Evolutionary conservation across 2,113 vertebrate species (phyloP).

Genomic region (Eulemur rufifrons): DNA sequence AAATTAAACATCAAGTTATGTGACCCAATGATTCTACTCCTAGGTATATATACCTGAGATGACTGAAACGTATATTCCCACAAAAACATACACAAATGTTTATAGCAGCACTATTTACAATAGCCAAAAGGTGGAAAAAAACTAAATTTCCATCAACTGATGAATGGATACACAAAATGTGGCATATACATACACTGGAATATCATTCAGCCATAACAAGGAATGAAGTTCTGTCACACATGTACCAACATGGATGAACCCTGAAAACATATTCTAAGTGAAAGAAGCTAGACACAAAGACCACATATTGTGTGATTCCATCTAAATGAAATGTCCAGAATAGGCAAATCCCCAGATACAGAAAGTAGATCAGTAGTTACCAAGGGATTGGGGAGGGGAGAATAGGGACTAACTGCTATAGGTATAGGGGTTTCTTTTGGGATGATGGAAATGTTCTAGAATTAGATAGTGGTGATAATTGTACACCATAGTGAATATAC

Average conservation of each 20-base stretch:
- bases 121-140: neutral
- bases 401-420: neutral
- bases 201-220: neutral
- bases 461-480: neutral
- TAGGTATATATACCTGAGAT: neutral
- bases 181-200: neutral
- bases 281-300: neutral
- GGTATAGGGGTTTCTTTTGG: neutral
- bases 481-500: neutral
- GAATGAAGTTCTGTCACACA: neutral
- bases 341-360: neutral
- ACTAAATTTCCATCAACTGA: neutral
- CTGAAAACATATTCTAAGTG: neutral
- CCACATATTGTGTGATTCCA: neutral
- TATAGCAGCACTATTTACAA: neutral
- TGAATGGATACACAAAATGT: neutral
- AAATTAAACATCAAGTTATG: neutral
- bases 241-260: neutral
- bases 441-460: slow-evolving; percentile 2
- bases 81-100: slow-evolving; percentile 1
- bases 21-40: neutral
- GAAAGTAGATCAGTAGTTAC: neutral
- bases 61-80: neutral
- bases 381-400: neutral
- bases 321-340: slow-evolving; percentile 15